Conservation (phyloP, 2,797 vertebrate genomes). For the Eleutherodactylus coqui region DNA sequence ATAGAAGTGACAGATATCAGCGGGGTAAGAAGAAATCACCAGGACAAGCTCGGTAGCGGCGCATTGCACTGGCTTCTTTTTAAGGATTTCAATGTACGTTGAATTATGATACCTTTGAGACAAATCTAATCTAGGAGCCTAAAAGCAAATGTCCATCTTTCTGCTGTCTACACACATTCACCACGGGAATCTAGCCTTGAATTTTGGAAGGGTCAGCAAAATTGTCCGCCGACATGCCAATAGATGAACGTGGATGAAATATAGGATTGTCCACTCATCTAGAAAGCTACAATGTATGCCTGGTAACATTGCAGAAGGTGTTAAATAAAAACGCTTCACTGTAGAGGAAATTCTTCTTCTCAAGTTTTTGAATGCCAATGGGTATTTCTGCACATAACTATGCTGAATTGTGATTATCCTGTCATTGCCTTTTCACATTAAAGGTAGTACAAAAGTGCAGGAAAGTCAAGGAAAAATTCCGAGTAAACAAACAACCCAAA, state of each 20-base stretch:
- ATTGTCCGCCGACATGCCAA: conserved; percentile 42
- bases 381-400: conserved; percentile 64
- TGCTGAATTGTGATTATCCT: conserved; percentile 67
- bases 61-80: conserved; percentile 37
- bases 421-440: conserved; percentile 60
- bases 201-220: conserved; percentile 53
- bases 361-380: conserved; percentile 61
- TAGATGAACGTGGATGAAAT: conserved; percentile 55
- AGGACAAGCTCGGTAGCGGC: conserved; percentile 14
- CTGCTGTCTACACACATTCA: conserved; percentile 57
- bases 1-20: not conserved
- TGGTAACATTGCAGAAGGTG: conserved; percentile 62
- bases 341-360: conserved; percentile 65
- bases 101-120: conserved; percentile 59
- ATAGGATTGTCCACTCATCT: not conserved
- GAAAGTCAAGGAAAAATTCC: conserved; percentile 9
- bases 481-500: conserved; percentile 26
- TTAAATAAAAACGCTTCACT: conserved; percentile 63
- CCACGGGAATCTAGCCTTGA: conserved; percentile 64
- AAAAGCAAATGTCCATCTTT: conserved; percentile 52
- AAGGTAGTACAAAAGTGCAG: conserved; percentile 28
- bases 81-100: conserved; percentile 12
- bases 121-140: conserved; percentile 55
- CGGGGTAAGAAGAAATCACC: not conserved
- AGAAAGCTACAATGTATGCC: conserved; percentile 55